Conservation (phyloP, 2,113 vertebrate genomes). For the Centropus bengalensis region DNA sequence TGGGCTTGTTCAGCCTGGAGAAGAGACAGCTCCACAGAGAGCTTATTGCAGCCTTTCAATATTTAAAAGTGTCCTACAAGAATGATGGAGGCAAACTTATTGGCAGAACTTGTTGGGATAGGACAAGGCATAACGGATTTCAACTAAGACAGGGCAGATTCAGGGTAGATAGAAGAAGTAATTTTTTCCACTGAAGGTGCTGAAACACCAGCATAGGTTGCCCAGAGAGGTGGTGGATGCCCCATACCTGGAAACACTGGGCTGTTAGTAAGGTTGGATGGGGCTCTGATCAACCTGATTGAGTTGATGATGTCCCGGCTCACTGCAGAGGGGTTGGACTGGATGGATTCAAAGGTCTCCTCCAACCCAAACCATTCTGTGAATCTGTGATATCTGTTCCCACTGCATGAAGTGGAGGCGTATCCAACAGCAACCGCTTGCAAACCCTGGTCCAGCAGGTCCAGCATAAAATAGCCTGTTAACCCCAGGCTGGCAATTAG, state of each 20-base stretch:
- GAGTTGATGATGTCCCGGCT: fast-evolving
- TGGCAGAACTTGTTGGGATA: fast-evolving
- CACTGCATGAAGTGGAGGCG: background rate
- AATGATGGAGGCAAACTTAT: background rate
- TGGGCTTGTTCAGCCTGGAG: background rate
- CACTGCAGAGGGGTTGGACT: fast-evolving
- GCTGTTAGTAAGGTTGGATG: fast-evolving
- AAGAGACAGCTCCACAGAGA: background rate
- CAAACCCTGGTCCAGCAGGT: background rate
- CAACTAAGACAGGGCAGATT: background rate
- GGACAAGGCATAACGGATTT: background rate
- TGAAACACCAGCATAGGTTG: fast-evolving
- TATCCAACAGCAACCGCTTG: background rate
- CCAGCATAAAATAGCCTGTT: background rate
- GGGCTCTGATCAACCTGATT: fast-evolving
- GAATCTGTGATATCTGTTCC: fast-evolving
- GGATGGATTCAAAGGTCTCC: fast-evolving
- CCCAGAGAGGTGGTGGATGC: background rate
- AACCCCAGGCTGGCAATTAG: background rate
- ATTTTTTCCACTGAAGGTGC: fast-evolving
- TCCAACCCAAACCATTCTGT: background rate
- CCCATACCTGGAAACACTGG: background rate
- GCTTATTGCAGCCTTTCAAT: background rate
- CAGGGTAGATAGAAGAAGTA: background rate
- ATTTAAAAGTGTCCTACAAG: background rate